These are phyloP conservation scores for Psilopsiagon aymara DNA, from an alignment of 2,113 vertebrate species.

Conservation along the genomic window DNA sequence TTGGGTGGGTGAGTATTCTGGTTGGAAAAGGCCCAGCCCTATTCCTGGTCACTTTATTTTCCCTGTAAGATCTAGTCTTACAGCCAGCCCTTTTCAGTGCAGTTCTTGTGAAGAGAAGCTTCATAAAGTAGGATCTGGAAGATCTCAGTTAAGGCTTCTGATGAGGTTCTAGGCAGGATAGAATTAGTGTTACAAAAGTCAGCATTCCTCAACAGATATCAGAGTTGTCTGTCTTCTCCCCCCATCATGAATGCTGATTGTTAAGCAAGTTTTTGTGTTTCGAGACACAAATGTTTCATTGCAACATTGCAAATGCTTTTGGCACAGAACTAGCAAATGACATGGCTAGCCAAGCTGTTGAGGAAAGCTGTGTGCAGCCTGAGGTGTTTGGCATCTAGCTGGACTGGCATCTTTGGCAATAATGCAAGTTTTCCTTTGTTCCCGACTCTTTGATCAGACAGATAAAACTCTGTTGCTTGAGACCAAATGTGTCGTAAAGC, in stretches of 20 bases:
- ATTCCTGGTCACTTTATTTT: neutral
- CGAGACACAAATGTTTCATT: neutral
- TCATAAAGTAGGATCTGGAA: neutral
- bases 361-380: neutral
- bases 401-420: neutral
- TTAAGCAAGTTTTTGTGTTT: neutral
- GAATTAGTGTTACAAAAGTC: neutral
- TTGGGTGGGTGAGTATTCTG: neutral
- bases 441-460: neutral
- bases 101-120: neutral
- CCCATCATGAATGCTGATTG: neutral
- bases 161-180: neutral
- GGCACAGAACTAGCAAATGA: fast-evolving
- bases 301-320: neutral
- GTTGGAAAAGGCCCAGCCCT: neutral
- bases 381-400: neutral
- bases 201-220: neutral
- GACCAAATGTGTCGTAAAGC: neutral
- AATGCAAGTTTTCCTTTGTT: neutral
- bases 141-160: neutral
- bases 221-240: neutral
- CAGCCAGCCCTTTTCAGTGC: neutral
- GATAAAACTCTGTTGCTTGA: neutral
- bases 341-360: neutral
- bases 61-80: neutral